Conservation (phyloP, 2,797 vertebrate species). For the Streptopelia turtur region DNA sequence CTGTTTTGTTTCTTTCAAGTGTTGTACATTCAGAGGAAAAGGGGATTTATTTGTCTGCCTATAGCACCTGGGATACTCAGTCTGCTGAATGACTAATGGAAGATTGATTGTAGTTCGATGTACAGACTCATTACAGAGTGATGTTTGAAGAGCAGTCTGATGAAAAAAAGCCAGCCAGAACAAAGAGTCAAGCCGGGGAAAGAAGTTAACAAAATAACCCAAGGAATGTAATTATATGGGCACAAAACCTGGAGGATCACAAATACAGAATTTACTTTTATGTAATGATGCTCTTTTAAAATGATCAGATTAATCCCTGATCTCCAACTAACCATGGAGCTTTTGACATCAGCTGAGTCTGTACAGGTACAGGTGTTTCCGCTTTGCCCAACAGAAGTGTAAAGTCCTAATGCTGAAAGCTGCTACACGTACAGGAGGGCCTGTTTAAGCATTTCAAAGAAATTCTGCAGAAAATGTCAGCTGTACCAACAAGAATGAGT, state of each 20-base stretch:
- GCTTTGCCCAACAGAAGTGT: not conserved
- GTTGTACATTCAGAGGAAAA: not conserved
- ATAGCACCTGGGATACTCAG: not conserved
- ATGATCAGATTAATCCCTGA: not conserved
- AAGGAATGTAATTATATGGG: not conserved
- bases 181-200: not conserved
- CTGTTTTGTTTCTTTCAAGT: not conserved
- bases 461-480: not conserved
- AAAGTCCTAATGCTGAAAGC: not conserved
- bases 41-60: slow-evolving; percentile 25
- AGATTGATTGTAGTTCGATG: slow-evolving; percentile 28
- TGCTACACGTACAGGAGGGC: rapidly evolving
- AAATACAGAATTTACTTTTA: not conserved
- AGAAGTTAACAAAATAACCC: not conserved
- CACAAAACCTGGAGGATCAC: not conserved
- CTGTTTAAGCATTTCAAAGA: not conserved
- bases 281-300: not conserved
- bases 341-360: not conserved
- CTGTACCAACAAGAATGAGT: not conserved
- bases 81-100: not conserved
- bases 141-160: not conserved
- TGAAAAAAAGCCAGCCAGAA: not conserved
- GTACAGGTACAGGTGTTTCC: not conserved
- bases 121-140: not conserved
- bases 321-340: not conserved